Evolutionary conservation across 2,113 vertebrate genomes (phyloP), one percentile per base, ranked within the genome.

Genomic region (Anarhynchus alexandrinus): DNA sequence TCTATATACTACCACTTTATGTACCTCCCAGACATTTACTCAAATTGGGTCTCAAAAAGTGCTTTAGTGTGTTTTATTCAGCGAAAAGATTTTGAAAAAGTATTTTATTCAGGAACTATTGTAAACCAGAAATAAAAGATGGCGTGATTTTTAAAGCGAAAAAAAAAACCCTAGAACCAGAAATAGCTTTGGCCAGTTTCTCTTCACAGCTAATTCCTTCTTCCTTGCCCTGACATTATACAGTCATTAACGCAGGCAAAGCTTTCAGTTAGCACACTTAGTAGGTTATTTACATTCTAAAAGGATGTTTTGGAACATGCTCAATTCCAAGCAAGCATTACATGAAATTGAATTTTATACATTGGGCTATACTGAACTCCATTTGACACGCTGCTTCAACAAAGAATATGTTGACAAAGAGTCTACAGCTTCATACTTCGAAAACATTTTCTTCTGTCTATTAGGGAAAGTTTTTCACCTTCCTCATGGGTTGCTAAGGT

Each of bases 391-490:
- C 47, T 95, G 65, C 58, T 91, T 42, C 42, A 57, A 32, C 47
- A 38, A 66, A 81, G 10, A 76, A 71, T 29, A 71, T 4, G 0
- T 23, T 36, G 38, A 72, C 34, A 36, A 61, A 71, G 42, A 58
- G 22, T 14, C 6, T 45, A 71, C 12, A 62, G 6, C 20, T 62
- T 78, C 55, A 45, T 42, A 20, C 4, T 81, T 95, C 20, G 57
- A 90, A 94, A 97, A 84, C 19, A 57, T 94, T 95, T 97, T 91
- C 42, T 96, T 93, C 82, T 81, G 52, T 86, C 18, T 69, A 52
- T 52, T 36, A 49, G 10, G 10, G 14, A 43, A 54, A 49, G 8
- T 5, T 86, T 91, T 79, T 40, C 13, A 88, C 23, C 10, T 10
- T 23, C 8, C 27, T 10, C 7, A 30, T 9, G 5, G 13, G 11